A percentile compares a stretch with the other conserved stretches of the same genome.
Evolutionary conservation across 2,888 invertebrate genomes (phyloP).

Genomic region (Pyrrhia umbra): DNA sequence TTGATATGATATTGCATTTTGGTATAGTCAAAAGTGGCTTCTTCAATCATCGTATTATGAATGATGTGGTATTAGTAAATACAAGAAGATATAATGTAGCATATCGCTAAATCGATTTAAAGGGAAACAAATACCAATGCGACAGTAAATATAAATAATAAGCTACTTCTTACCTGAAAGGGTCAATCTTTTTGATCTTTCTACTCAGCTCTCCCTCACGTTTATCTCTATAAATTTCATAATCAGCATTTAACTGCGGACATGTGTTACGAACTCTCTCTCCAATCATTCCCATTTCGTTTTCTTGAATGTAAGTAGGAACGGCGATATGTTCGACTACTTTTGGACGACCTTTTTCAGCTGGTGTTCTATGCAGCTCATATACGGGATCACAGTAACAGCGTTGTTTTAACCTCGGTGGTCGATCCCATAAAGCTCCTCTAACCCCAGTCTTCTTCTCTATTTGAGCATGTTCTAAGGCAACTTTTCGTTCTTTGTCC

Average conservation of each 20-base stretch:
- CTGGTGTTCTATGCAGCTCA: constrained; percentile 76
- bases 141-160: neutral
- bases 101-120: too few relatives aligned
- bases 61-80: too few relatives aligned
- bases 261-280: constrained; percentile 66
- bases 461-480: constrained; percentile 80
- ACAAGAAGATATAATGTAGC: too few relatives aligned
- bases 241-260: constrained; percentile 70
- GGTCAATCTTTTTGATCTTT: constrained; percentile 78
- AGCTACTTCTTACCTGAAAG: constrained; percentile 72
- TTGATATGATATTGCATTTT: too few relatives aligned
- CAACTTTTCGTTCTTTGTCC: constrained; percentile 79
- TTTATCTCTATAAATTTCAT: constrained; percentile 71
- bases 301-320: constrained; percentile 75
- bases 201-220: constrained; percentile 73
- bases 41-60: too few relatives aligned
- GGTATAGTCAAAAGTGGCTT: too few relatives aligned
- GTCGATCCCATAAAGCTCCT: constrained; percentile 77
- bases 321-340: constrained; percentile 81
- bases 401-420: constrained; percentile 74
- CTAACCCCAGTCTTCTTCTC: constrained; percentile 70
- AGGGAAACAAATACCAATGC: neutral
- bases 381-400: constrained; percentile 79
- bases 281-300: constrained; percentile 78
- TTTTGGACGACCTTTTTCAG: constrained; percentile 75